Base-by-base conservation (phyloP, 2,113 vertebrate species). In the Menura novaehollandiae region DNA sequence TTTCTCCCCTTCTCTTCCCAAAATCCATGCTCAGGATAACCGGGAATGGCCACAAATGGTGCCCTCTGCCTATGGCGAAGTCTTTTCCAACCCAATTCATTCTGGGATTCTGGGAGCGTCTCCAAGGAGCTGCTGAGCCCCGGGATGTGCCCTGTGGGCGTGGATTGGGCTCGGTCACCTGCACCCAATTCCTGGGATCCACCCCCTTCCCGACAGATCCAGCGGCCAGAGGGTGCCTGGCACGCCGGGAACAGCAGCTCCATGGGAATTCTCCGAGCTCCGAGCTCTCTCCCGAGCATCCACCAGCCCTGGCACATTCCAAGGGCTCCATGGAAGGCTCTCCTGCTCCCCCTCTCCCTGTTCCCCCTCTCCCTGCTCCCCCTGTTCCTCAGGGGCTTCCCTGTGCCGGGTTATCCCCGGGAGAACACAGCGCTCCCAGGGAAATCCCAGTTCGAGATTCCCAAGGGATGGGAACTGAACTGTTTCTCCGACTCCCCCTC, bases 331-430 rank as follows among this genome's bases (percentile, higher is more conserved):
- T 3, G 7, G 59, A 85, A 59, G n/a, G 7, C 2, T 62, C 30
- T 1, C 18, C 71, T 19, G 56, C 26, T 62, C 26, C 32, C 17
- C 10, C 12, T 35, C 37, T 24, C 8, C 18, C 49, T 16, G 10
- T 20, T 28, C 63, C 32, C 20, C 41, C 66, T 73, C 37, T 66
- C 52, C 69, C 76, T 43, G 51, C 41, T 46, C 18, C 43, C 18
- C 37, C 60, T 60, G 56, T 44, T 30, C 52, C 73, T 63, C 75
- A 1, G 1, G 2, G 66, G 76, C 69, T 59, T 24, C 83, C 46
- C n/a, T 1, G 6, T 6, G 18, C 63, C 1, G 0, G 24, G 8
- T 16, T 27, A 37, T 2, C 33, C 66, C 76, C 0, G 1, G 5
- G 51, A 2, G 35, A 55, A 21, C 46, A 3, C 7, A 32, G 24